Percentiles rank a stretch among this genome's conserved stretches.
Evolutionary conservation across 2,797 vertebrate species (phyloP).

Genomic region (Myotis daubentonii): DNA sequence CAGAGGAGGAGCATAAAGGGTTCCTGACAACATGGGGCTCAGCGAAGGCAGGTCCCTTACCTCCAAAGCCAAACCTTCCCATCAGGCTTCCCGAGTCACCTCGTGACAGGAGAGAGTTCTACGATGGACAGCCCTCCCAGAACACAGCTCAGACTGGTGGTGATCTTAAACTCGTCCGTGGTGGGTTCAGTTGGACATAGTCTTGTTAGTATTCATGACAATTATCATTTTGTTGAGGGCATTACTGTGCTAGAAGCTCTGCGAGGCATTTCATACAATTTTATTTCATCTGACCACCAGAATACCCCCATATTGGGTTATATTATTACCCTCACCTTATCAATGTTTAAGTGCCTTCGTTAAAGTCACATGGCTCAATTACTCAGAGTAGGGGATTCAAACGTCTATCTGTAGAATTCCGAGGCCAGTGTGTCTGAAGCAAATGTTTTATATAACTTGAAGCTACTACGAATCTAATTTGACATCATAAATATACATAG

Average conservation of each 20-base stretch:
- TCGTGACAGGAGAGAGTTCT: neutral
- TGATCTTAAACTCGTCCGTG: neutral
- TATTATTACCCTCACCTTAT: neutral
- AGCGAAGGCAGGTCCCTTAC: neutral
- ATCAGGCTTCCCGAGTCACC: neutral
- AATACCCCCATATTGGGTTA: neutral
- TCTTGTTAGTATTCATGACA: neutral
- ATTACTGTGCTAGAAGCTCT: neutral
- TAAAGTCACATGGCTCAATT: neutral
- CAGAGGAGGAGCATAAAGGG: neutral
- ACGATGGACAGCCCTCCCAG: neutral
- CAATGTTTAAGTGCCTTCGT: neutral
- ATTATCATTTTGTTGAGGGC: neutral
- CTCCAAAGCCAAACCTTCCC: neutral
- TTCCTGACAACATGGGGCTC: neutral
- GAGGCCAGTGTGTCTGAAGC: slow-evolving; percentile 68
- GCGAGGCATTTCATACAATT: neutral
- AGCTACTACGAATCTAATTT: slow-evolving; percentile 87
- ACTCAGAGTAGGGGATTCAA: neutral
- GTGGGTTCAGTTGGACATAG: neutral
- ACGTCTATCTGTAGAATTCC: neutral
- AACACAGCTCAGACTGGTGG: neutral
- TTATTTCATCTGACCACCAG: neutral
- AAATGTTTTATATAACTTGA: slow-evolving; percentile 88
- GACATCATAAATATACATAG: slow-evolving; percentile 85